Base-by-base conservation (phyloP, 2,113 vertebrate species). In the Columba janthina region DNA sequence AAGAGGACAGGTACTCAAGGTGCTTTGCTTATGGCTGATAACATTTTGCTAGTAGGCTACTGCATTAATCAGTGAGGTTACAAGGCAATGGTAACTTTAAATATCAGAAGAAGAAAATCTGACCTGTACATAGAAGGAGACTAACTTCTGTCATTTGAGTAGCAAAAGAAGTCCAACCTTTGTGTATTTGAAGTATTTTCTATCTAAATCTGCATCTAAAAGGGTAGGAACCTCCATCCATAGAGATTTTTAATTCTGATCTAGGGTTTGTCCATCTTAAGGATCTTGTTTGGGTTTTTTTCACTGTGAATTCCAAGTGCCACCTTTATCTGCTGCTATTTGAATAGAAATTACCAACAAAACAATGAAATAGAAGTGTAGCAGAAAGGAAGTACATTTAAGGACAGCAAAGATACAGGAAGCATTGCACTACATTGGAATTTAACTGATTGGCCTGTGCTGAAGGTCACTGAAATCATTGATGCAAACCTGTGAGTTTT, bases 21-120 rank as follows among this genome's bases (percentile, higher is more conserved):
- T 56, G 91, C 84, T 88, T 89, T 97, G 91, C 94, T 96, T 96
- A 96, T 84, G 92, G 90, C 71, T 91, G 94, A 96, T 93, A 96
- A 21, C 28, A 94, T 91, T 96, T 85, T 90, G 74, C 74, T 95
- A 90, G 95, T 70, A 91, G 93, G 90, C 85, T 93, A 74, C 73
- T 31, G 51, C 80, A 74, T 97, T 95, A 69, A 96, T 94, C 93
- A 97, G 75, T 74, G 73, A 83, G 83, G 89, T 71, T 93, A 89
- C 74, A 83, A 93, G 91, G 90, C 79, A 96, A 83, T 67, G 46
- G 65, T 17, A 24, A 58, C 29, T 77, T 76, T 24, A 81, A 69
- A 42, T 25, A 60, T 24, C 24, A 54, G 20, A 9, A 5, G 71
- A 92, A 95, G 81, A 95, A 66, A 95, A 88, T 64, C 67, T 89